Percentiles rank a stretch among this genome's conserved stretches.
phyloP scores from a whole-genome alignment of 53 echinoderm and acorn worm genomes.

The Arbacia lixula region DNA sequence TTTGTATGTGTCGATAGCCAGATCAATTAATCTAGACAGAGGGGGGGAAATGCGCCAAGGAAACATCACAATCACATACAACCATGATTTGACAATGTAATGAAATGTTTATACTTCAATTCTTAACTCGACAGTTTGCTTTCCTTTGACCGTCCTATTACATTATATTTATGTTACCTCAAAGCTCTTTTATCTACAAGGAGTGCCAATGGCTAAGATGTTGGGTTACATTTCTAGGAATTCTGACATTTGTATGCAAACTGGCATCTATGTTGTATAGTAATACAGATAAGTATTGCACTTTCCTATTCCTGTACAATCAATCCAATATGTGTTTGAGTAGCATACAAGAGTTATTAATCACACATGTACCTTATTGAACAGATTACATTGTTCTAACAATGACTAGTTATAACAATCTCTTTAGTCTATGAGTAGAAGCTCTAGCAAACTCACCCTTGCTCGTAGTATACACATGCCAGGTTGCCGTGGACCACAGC shows the following conservation, averaged over 20 bases:
- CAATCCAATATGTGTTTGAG: too few relatives aligned
- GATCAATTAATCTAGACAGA: slow-evolving; percentile 80
- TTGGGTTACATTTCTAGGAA: too few relatives aligned
- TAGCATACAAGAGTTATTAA: too few relatives aligned
- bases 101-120: not conserved
- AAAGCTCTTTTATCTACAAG: not conserved
- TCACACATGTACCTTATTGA: too few relatives aligned
- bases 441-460: slow-evolving; percentile 85
- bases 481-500: slow-evolving; percentile 98
- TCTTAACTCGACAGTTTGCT: not conserved
- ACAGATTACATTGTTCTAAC: too few relatives aligned
- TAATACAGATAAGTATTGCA: too few relatives aligned
- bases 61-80: not conserved
- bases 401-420: too few relatives aligned
- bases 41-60: not conserved
- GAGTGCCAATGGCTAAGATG: too few relatives aligned
- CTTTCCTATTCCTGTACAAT: too few relatives aligned
- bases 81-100: not conserved
- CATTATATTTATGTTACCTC: not conserved
- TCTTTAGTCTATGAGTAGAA: too few relatives aligned
- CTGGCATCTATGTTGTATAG: too few relatives aligned
- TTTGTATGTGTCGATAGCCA: slow-evolving; percentile 96
- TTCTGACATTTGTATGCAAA: too few relatives aligned
- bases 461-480: slow-evolving; percentile 99
- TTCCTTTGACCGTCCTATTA: not conserved